Evolutionary conservation across 2,888 invertebrate genomes (phyloP), one percentile per base, ranked within the genome.

Genomic region (Aporophyla nigra): DNA sequence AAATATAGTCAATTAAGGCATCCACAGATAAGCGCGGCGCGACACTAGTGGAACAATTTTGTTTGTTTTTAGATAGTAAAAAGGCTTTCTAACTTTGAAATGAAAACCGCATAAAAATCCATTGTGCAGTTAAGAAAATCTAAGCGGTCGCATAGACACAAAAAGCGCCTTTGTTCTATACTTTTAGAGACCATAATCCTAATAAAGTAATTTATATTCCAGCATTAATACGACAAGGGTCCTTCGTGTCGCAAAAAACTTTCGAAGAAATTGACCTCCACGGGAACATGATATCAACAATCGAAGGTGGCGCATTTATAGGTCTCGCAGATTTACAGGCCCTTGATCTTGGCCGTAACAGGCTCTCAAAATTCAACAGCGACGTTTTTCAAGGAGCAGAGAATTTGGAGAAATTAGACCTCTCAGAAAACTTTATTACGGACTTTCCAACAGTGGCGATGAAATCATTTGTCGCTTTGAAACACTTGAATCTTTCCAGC

Each of bases 381-480:
- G 98, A 98, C 91, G 98, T 98, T 71, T 98, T 99, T 90, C 97
- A 97, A 96, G 98, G 98, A 72, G 97, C 98, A 7, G 97, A 97
- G 76, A 98, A 98, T 88, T 96, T 99, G 80, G 97, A 98, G 88
- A 98, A 98, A 87, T 95, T 99, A 84, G 98, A 99, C 92, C 96
- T 99, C 46, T 98, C 99, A 0, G 98, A 98, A 90, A 99, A 99
- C 96, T 98, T 98, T 92, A 97, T 99, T 74, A 97, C 97, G 2
- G 98, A 98, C 91, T 98, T 99, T 91, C 99, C 99, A 6, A 97
- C 97, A 0, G 97, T 98, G 16, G 98, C 98, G 0, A 92, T 99
- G 63, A 98, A 98, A 90, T 97, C 97, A 49, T 97, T 99, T 86
- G 94, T 95, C 40, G 97, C 97, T 74, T 94, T 99, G 40, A 98